A percentile compares a stretch with the other conserved stretches of the same genome.
phyloP scores from a whole-genome alignment of 1,140 invertebrate species.

The Arion vulgaris region DNA sequence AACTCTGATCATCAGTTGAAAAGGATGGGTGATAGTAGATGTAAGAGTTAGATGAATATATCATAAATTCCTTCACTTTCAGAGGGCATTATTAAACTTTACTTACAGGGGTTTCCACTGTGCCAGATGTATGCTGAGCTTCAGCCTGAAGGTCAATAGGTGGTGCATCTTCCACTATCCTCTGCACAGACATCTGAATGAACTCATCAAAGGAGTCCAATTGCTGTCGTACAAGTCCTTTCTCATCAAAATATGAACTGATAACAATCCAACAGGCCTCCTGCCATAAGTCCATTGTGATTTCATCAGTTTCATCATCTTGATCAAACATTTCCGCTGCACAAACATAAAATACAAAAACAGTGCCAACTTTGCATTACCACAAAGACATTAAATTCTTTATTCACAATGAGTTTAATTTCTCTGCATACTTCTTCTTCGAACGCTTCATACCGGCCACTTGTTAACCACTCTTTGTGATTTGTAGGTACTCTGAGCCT shows the following conservation, averaged over 20 bases:
- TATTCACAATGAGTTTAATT: not conserved
- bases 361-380: too few relatives aligned
- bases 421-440: not conserved
- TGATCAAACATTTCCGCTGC: slow-evolving; percentile 55
- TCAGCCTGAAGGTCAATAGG: slow-evolving; percentile 98
- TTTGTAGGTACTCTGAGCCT: too few relatives aligned
- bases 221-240: slow-evolving; percentile 97
- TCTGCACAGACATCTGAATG: slow-evolving; percentile 99
- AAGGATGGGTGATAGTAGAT: too few relatives aligned
- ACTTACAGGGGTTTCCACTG: slow-evolving; percentile 89
- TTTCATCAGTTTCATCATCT: slow-evolving; percentile 78
- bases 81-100: not conserved
- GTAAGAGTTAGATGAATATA: too few relatives aligned
- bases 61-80: too few relatives aligned
- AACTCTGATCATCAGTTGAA: too few relatives aligned
- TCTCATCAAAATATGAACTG: slow-evolving; percentile 99
- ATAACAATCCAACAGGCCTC: slow-evolving; percentile 99
- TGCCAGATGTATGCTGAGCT: slow-evolving; percentile 93
- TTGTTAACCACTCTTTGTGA: too few relatives aligned
- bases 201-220: slow-evolving; percentile 99
- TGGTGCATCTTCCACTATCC: slow-evolving; percentile 98
- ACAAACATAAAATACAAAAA: slow-evolving; percentile 14
- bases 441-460: too few relatives aligned
- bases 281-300: slow-evolving; percentile 96
- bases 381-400: not conserved